Percentiles rank a stretch among this genome's conserved stretches.
Evolutionary conservation across 1,140 invertebrate genomes (phyloP).

Genomic region (Piezodorus guildinii): DNA sequence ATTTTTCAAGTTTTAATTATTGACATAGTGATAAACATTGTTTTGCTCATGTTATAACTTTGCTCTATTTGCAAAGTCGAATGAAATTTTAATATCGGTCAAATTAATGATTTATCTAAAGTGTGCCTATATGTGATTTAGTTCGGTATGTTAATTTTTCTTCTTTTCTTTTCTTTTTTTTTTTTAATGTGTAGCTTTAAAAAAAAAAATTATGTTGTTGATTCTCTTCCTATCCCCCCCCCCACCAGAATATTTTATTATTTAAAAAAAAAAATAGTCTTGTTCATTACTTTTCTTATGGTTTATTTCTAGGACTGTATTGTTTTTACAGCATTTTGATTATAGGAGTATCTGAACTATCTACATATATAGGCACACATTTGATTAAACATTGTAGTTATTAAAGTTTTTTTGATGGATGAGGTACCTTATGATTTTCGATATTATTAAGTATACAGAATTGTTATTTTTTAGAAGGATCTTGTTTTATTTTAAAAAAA

Average conservation of each 20-base stretch:
- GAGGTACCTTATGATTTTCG: slow-evolving; percentile 13
- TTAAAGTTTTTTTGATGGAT: slow-evolving; percentile 10
- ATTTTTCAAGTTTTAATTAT: slow-evolving; percentile 11
- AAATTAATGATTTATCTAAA: neutral
- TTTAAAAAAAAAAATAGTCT: neutral
- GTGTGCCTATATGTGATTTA: slow-evolving; percentile 2
- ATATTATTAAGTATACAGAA: slow-evolving; percentile 10
- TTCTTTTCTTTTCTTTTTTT: no score
- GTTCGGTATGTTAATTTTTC: neutral
- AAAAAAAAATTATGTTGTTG: no score
- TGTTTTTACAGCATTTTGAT: neutral
- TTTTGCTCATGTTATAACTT: slow-evolving; percentile 12
- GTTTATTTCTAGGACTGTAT: neutral
- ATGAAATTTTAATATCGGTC: slow-evolving; percentile 1
- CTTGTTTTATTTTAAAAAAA: neutral
- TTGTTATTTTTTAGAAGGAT: slow-evolving; percentile 8
- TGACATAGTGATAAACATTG: slow-evolving; percentile 7
- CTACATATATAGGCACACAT: neutral
- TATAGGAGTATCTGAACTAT: neutral
- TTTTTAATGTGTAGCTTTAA: no score
- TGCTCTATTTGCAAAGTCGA: neutral
- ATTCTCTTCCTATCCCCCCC: no score
- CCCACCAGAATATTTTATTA: neutral
- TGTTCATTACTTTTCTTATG: no score
- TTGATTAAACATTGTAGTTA: neutral